Conservation (phyloP, 1,140 invertebrate species). For the Papilio aristodemus region DNA sequence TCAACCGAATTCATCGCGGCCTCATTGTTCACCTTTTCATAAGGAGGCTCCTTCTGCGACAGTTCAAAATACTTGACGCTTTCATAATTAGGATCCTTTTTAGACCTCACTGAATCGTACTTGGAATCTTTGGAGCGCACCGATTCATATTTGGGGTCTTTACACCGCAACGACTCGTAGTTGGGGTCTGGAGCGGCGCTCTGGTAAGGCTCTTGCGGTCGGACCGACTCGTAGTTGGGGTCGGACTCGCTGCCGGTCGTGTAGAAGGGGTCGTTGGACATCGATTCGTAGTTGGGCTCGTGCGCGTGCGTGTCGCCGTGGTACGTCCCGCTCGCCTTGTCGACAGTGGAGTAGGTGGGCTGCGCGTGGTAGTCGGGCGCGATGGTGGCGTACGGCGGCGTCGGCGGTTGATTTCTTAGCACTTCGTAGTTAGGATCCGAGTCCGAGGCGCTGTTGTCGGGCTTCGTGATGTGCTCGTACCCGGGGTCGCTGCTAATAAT, state of each 20-base stretch:
- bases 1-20: constrained; percentile 55
- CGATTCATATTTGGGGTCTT: constrained; percentile 86
- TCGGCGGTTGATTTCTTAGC: constrained; percentile 80
- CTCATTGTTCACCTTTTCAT: constrained; percentile 77
- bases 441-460: constrained; percentile 81
- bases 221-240: constrained; percentile 87
- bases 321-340: constrained; percentile 71
- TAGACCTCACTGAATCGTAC: constrained; percentile 73
- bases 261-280: constrained; percentile 83
- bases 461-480: constrained; percentile 82
- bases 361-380: constrained; percentile 69
- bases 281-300: constrained; percentile 85
- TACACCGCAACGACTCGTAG: constrained; percentile 69
- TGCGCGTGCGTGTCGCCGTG: constrained; percentile 62
- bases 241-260: constrained; percentile 86
- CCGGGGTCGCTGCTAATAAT: constrained; percentile 82
- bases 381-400: constrained; percentile 76
- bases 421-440: constrained; percentile 88
- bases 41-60: constrained; percentile 76
- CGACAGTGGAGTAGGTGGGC: constrained; percentile 80
- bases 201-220: constrained; percentile 77
- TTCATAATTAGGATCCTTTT: constrained; percentile 80
- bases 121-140: constrained; percentile 80
- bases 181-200: constrained; percentile 65
- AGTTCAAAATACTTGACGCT: constrained; percentile 82